Evolutionary conservation across 2,113 vertebrate species (phyloP).

Genomic region (Opisthocomus hoazin): DNA sequence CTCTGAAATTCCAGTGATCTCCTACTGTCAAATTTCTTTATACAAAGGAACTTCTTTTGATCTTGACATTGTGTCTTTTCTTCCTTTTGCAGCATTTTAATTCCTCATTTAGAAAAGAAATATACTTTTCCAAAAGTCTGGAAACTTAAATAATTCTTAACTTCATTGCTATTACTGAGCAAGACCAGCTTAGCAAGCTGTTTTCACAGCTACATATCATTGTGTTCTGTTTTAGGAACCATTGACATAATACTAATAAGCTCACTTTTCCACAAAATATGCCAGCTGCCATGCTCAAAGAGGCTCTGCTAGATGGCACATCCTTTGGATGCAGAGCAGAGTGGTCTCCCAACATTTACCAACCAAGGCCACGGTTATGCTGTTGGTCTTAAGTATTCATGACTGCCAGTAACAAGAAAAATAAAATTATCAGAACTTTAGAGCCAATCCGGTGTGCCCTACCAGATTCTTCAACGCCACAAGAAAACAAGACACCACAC

Average conservation of each 20-base stretch:
- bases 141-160: neutral
- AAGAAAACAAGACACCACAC: neutral
- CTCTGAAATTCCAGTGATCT: neutral
- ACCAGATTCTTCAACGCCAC: neutral
- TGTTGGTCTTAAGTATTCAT: neutral
- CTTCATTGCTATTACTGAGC: neutral
- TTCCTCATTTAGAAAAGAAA: neutral
- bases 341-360: neutral
- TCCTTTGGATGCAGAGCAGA: neutral
- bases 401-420: neutral
- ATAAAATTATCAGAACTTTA: neutral
- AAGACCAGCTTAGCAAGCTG: neutral
- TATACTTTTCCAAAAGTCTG: neutral
- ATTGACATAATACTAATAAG: neutral
- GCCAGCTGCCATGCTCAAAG: neutral
- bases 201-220: neutral
- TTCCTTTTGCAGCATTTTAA: neutral
- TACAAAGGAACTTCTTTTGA: neutral
- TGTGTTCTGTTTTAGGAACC: neutral
- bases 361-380: fast-evolving
- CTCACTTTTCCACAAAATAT: neutral
- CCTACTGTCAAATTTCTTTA: neutral
- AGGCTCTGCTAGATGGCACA: neutral
- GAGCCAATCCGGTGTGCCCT: neutral
- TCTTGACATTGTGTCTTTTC: neutral